phyloP scores from a whole-genome alignment of 2,113 vertebrate genomes.

The Colistium nudipinnis region DNA sequence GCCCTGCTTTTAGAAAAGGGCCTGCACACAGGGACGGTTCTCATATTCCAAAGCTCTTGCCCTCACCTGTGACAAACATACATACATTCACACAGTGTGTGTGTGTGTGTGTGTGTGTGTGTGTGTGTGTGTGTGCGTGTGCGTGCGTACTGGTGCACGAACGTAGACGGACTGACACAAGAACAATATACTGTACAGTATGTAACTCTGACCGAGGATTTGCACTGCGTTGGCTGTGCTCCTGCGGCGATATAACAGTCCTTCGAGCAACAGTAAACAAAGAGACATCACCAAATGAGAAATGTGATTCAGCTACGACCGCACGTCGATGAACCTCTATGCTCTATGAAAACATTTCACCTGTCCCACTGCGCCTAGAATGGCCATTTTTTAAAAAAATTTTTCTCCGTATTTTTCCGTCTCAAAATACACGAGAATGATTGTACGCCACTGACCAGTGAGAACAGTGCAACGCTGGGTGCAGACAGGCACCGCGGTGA shows the following conservation, averaged over 20 bases:
- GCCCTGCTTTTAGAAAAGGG: no score
- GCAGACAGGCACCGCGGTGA: slow-evolving; percentile 6
- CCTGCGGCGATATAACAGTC: background rate
- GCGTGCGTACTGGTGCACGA: background rate
- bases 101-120: no score
- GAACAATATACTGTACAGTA: slow-evolving; percentile 1
- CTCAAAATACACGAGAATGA: slow-evolving; percentile 3
- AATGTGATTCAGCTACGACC: slow-evolving; percentile 28
- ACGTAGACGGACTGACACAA: background rate
- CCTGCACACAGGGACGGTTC: no score
- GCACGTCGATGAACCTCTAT: slow-evolving; percentile 18
- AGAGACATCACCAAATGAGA: slow-evolving; percentile 3
- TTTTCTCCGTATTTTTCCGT: background rate
- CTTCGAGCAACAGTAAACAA: background rate
- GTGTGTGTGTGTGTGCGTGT: no score
- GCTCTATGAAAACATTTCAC: slow-evolving; percentile 3
- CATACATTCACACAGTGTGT: background rate
- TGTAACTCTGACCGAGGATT: slow-evolving; percentile 2
- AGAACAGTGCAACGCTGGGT: background rate
- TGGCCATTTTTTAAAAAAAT: background rate
- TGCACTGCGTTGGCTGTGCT: background rate
- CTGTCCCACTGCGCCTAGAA: background rate
- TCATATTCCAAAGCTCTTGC: no score
- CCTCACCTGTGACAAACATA: no score
- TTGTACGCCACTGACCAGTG: slow-evolving; percentile 15